Evolutionary conservation across 2,797 vertebrate species (phyloP).

Genomic region (Danio kyathit): DNA sequence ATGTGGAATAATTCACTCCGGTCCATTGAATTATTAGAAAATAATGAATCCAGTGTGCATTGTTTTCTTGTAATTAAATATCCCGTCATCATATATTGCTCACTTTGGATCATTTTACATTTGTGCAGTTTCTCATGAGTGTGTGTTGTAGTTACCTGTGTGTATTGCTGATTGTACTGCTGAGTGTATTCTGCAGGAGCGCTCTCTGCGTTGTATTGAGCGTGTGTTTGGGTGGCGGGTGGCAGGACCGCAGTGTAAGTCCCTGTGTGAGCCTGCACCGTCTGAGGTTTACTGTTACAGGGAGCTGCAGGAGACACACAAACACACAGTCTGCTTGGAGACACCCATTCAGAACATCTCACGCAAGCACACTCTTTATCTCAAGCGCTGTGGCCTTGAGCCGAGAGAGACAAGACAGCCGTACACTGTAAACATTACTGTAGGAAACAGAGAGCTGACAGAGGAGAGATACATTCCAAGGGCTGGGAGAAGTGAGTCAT

Average conservation of each 20-base stretch:
- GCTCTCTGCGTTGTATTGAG: constrained; percentile 82
- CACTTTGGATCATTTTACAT: background rate
- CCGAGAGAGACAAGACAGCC: constrained; percentile 51
- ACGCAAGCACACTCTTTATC: constrained; percentile 21
- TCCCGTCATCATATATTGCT: too few relatives aligned
- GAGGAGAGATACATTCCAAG: constrained; percentile 18
- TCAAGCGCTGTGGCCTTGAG: constrained; percentile 45
- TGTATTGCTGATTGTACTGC: constrained; percentile 86
- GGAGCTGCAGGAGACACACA: constrained; percentile 71
- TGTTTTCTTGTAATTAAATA: too few relatives aligned
- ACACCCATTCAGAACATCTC: constrained; percentile 11
- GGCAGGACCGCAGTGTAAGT: constrained; percentile 75
- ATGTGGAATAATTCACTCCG: too few relatives aligned
- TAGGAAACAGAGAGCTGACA: constrained; percentile 39
- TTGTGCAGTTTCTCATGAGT: too few relatives aligned
- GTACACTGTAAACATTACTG: constrained; percentile 37
- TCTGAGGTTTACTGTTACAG: constrained; percentile 79
- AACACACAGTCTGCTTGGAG: constrained; percentile 16
- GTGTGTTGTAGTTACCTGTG: constrained; percentile 73
- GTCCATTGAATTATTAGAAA: too few relatives aligned
- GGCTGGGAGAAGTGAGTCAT: constrained; percentile 28
- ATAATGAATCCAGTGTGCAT: too few relatives aligned
- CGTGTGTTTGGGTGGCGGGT: constrained; percentile 71
- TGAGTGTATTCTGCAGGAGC: constrained; percentile 82
- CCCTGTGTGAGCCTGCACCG: constrained; percentile 75